A percentile compares a stretch with the other conserved stretches of the same genome.
These are phyloP conservation scores for Amblyjoppa fuscipennis DNA, from an alignment of 2,888 invertebrate genomes.

Conservation along the genomic window DNA sequence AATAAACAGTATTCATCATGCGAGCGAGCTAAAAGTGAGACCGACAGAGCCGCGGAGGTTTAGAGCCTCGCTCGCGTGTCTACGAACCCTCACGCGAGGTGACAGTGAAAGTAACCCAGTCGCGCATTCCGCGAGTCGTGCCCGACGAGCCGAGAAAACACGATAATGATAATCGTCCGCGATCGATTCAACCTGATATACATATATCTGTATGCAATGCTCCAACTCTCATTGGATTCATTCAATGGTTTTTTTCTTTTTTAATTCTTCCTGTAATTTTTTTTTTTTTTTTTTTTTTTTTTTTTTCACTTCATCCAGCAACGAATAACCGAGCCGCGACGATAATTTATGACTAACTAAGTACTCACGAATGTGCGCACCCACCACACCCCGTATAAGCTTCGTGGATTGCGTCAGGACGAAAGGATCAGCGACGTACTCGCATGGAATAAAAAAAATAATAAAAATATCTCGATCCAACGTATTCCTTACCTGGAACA, in stretches of 20 bases:
- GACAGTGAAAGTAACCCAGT: constrained; percentile 82
- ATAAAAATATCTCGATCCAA: constrained; percentile 9
- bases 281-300: constrained; percentile 6
- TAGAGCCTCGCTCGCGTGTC: constrained; percentile 67
- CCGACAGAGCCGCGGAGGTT: constrained; percentile 34
- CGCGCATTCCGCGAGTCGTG: constrained; percentile 77
- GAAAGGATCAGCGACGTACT: constrained; percentile 18
- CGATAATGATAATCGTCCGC: constrained; percentile 71
- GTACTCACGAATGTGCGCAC: constrained; percentile 54
- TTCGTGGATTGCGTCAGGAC: constrained; percentile 27
- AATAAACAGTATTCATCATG: constrained; percentile 10
- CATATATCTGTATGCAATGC: not conserved
- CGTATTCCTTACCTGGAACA: constrained; percentile 64
- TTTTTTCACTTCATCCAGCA: not conserved
- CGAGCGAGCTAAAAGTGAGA: constrained; percentile 46
- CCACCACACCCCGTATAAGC: constrained; percentile 39
- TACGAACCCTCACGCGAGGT: constrained; percentile 75
- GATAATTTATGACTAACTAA: constrained; percentile 53
- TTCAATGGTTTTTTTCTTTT: constrained; percentile 19
- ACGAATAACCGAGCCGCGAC: not conserved
- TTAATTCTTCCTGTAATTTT: not conserved
- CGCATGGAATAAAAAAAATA: constrained; percentile 4
- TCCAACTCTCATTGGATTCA: constrained; percentile 19
- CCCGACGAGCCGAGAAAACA: constrained; percentile 71
- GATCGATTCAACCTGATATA: constrained; percentile 57